phyloP scores from a whole-genome alignment of 1,140 invertebrate species.

The Nilaparvata lugens region DNA sequence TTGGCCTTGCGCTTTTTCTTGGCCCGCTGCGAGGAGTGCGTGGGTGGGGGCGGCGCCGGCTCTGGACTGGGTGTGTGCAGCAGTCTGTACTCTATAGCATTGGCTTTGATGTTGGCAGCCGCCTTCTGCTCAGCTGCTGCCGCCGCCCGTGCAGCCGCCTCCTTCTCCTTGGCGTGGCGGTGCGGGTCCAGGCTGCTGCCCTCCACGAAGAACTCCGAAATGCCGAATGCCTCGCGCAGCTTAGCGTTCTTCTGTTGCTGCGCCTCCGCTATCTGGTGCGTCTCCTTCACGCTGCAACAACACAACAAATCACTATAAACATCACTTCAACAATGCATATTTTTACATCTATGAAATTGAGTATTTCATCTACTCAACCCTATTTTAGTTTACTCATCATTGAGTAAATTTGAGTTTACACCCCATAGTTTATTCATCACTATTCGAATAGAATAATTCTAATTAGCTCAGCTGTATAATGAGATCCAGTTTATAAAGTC shows the following conservation, averaged over 20 bases:
- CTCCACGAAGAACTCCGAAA: conserved; percentile 87
- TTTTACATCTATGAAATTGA: no score
- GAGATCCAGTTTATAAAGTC: no score
- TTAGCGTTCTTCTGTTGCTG: conserved; percentile 92
- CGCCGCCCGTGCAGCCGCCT: conserved; percentile 48
- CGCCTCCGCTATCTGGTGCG: conserved; percentile 92
- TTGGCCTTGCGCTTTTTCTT: conserved; percentile 15
- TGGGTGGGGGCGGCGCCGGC: conserved; percentile 1
- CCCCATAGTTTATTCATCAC: no score
- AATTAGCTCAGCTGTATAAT: no score
- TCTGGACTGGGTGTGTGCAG: conserved; percentile 49
- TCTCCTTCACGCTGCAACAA: conserved; percentile 71
- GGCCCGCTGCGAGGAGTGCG: background rate
- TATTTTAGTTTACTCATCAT: no score
- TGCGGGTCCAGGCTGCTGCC: conserved; percentile 87
- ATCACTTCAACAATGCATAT: no score
- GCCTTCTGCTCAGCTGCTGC: conserved; percentile 41
- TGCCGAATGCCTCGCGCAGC: conserved; percentile 87
- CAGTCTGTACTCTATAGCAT: conserved; percentile 45
- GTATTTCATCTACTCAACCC: no score
- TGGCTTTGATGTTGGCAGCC: conserved; percentile 27
- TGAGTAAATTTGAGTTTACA: no score
- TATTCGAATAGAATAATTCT: no score
- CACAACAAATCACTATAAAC: conserved; percentile 3
- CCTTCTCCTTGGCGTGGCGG: conserved; percentile 66